These are phyloP conservation scores for Perithous albicinctus DNA, from an alignment of 2,888 invertebrate species.

Conservation along the genomic window DNA sequence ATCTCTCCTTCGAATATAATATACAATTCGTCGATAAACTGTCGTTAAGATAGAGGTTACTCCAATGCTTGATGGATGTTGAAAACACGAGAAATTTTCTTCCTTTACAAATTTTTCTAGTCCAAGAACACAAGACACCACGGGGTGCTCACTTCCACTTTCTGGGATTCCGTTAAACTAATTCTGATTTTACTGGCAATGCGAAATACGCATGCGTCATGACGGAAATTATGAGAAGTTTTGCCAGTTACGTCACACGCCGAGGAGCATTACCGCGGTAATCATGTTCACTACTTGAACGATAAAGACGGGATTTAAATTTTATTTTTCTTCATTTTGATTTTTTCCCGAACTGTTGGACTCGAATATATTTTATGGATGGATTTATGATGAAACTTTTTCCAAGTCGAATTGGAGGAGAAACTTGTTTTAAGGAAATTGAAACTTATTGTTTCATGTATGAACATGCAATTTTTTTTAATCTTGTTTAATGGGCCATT, in stretches of 20 bases:
- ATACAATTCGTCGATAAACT: slow-evolving; percentile 8
- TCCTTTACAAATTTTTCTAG: slow-evolving; percentile 10
- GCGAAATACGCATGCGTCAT: slow-evolving; percentile 81
- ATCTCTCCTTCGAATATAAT: no score
- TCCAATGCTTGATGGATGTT: neutral
- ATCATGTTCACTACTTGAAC: slow-evolving; percentile 75
- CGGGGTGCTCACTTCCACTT: slow-evolving; percentile 74
- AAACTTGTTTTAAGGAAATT: no score
- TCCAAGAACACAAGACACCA: slow-evolving; percentile 31
- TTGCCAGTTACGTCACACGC: slow-evolving; percentile 71
- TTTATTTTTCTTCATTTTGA: neutral
- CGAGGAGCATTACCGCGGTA: slow-evolving; percentile 70
- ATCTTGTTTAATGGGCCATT: no score
- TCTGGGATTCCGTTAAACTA: slow-evolving; percentile 82
- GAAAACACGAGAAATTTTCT: slow-evolving; percentile 20
- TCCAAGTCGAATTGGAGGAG: no score
- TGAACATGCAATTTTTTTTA: no score
- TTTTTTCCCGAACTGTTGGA: neutral
- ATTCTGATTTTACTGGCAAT: slow-evolving; percentile 78
- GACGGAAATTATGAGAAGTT: slow-evolving; percentile 75
- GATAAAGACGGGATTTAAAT: neutral
- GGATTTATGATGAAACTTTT: no score
- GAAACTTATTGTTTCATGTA: no score
- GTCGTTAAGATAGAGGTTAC: slow-evolving; percentile 43
- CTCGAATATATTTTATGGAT: no score